These are phyloP conservation scores for Vesta saturnalis DNA, from an alignment of 2,888 invertebrate species.

Conservation along the genomic window DNA sequence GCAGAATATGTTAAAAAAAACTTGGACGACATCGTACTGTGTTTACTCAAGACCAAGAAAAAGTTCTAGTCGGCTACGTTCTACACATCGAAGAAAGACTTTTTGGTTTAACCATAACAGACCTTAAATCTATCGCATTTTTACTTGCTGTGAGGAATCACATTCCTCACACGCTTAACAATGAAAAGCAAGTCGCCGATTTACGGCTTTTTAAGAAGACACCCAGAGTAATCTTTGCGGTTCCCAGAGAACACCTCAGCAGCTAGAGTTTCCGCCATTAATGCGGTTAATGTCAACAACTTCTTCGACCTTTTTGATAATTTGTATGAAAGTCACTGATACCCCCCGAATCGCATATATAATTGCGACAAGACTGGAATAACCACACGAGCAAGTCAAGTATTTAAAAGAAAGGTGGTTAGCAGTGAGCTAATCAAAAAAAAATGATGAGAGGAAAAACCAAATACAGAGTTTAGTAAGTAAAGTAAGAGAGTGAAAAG, in stretches of 20 bases:
- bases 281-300: not conserved
- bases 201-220: not conserved
- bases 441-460: no score
- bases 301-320: not conserved
- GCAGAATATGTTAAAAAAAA: no score
- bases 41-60: not conserved
- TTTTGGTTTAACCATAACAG: not conserved
- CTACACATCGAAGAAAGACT: not conserved
- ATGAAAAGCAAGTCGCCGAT: not conserved
- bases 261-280: not conserved
- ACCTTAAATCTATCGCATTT: not conserved
- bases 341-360: conserved; percentile 1
- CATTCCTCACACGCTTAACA: not conserved
- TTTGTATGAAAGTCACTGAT: no score
- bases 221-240: not conserved
- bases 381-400: no score
- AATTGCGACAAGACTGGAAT: not conserved
- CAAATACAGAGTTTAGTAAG: no score
- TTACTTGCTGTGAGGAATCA: not conserved
- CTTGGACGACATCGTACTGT: not conserved
- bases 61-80: not conserved
- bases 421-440: no score
- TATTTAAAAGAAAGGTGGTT: no score
- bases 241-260: not conserved
- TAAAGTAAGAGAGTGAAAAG: no score